A percentile compares a stretch with the other conserved stretches of the same genome.
Conservation (phyloP, 2,888 invertebrate genomes). For the Coremacera marginata region DNA sequence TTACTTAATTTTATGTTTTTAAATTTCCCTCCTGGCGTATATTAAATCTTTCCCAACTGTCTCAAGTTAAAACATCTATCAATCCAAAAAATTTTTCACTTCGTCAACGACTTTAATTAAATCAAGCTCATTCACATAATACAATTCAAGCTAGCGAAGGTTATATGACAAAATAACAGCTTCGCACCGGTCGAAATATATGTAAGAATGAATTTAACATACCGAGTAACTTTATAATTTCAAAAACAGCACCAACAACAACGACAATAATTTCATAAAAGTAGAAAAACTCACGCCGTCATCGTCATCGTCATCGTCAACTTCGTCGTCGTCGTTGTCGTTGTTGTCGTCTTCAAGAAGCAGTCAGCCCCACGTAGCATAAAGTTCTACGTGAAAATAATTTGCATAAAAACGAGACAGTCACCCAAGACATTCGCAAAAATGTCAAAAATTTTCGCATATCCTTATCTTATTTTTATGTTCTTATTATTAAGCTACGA, state of each 20-base stretch:
- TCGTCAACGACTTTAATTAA: too few relatives aligned
- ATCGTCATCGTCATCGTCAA: background rate
- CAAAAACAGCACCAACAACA: background rate
- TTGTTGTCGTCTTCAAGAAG: background rate
- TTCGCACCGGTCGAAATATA: too few relatives aligned
- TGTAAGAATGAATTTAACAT: too few relatives aligned
- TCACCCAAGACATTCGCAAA: background rate
- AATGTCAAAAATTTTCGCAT: background rate
- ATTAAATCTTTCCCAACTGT: too few relatives aligned
- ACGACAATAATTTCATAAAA: background rate
- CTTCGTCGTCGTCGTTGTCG: too few relatives aligned
- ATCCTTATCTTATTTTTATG: background rate
- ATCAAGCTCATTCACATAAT: too few relatives aligned
- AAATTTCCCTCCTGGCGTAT: too few relatives aligned
- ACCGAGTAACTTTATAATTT: background rate
- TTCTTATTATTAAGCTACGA: background rate
- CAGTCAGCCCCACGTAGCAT: background rate
- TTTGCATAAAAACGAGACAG: constrained; percentile 27
- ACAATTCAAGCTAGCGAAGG: too few relatives aligned
- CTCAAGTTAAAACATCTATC: too few relatives aligned
- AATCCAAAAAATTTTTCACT: too few relatives aligned
- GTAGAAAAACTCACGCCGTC: constrained; percentile 24
- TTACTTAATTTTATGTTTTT: too few relatives aligned
- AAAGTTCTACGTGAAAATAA: constrained; percentile 21
- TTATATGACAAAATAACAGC: too few relatives aligned